A percentile compares a stretch with the other conserved stretches of the same genome.
These are phyloP conservation scores for Crenuchus spilurus DNA, from an alignment of 2,797 vertebrate genomes.

Conservation along the genomic window DNA sequence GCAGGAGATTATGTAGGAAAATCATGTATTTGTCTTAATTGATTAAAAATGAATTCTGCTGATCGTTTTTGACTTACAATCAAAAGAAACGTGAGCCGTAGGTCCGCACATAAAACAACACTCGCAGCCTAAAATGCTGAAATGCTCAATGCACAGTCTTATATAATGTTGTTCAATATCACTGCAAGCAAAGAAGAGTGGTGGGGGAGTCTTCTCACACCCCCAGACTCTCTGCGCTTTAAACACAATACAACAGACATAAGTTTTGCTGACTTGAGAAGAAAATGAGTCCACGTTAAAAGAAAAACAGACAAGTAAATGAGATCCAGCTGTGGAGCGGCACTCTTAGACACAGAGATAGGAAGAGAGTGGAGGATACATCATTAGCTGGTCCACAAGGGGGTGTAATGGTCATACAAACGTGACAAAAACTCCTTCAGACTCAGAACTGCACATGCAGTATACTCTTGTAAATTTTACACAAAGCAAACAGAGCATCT, in stretches of 20 bases:
- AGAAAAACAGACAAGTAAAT: constrained; percentile 44
- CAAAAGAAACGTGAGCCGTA: neutral
- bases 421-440: constrained; percentile 23
- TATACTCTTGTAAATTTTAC: neutral
- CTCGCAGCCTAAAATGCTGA: neutral
- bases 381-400: constrained; percentile 42
- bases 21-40: no score
- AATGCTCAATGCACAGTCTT: neutral
- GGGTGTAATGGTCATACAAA: constrained; percentile 38
- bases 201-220: constrained; percentile 29
- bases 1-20: no score
- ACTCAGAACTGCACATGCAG: constrained; percentile 17
- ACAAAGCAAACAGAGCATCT: no score
- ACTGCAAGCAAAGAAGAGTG: neutral
- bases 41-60: no score
- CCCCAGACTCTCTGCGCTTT: constrained; percentile 18
- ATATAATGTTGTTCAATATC: neutral
- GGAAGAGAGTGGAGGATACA: constrained; percentile 51
- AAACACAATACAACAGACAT: constrained; percentile 60
- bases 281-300: constrained; percentile 54
- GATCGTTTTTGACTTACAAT: no score
- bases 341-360: constrained; percentile 73
- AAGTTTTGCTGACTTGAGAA: constrained; percentile 48
- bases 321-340: constrained; percentile 78
- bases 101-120: neutral